phyloP scores from a whole-genome alignment of 2,888 invertebrate species.

The Agrilus mali region DNA sequence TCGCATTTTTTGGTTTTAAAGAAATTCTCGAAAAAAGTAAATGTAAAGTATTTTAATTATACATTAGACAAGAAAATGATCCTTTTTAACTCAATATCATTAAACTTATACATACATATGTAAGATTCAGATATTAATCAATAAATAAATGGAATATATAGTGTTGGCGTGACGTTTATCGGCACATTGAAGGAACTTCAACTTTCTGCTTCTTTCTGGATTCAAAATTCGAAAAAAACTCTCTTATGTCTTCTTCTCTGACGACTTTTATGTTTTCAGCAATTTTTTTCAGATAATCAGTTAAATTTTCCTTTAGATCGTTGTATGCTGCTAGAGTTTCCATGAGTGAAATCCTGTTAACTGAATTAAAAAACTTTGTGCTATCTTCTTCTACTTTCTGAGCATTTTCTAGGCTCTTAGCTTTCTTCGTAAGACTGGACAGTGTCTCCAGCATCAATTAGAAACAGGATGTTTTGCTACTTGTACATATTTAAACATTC shows the following conservation, averaged over 20 bases:
- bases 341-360: conserved; percentile 72
- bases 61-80: too few species aligned
- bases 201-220: conserved; percentile 56
- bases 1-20: too few species aligned
- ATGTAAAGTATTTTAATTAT: too few species aligned
- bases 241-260: conserved; percentile 77
- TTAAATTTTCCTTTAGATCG: conserved; percentile 71
- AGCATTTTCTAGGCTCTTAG: conserved; percentile 37
- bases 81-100: too few species aligned
- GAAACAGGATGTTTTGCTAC: conserved; percentile 52
- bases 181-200: conserved; percentile 59
- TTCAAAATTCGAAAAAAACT: conserved; percentile 77
- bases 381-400: conserved; percentile 71
- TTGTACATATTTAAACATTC: conserved; percentile 60
- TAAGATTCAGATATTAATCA: not conserved
- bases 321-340: conserved; percentile 80
- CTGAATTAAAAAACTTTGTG: conserved; percentile 62
- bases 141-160: not conserved
- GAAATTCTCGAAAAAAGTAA: too few species aligned
- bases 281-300: conserved; percentile 71
- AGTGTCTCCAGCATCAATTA: conserved; percentile 72
- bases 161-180: conserved; percentile 34
- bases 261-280: conserved; percentile 76
- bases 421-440: conserved; percentile 68
- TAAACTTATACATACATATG: too few species aligned